These are phyloP conservation scores for Drosophila nigricruria DNA, from an alignment of 2,888 invertebrate species.

Conservation along the genomic window DNA sequence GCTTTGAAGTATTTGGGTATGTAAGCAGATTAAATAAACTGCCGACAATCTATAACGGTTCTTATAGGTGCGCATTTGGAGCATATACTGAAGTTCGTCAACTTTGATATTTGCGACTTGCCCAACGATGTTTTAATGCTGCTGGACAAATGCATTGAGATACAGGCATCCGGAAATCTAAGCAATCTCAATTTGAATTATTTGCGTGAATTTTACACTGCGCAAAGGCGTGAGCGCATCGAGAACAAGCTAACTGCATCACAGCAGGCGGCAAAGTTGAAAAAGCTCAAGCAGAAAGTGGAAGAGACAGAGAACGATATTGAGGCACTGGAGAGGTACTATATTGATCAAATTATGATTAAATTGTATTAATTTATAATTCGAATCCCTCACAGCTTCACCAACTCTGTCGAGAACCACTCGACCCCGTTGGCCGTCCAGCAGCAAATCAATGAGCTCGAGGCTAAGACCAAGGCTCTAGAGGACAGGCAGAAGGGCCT, in stretches of 20 bases:
- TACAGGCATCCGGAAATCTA: constrained; percentile 72
- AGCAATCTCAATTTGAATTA: constrained; percentile 69
- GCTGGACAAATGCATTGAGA: constrained; percentile 73
- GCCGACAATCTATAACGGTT: neutral
- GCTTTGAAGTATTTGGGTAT: constrained; percentile 62
- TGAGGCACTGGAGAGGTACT: constrained; percentile 71
- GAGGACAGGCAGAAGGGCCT: constrained; percentile 65
- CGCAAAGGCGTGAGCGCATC: constrained; percentile 71
- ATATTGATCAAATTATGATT: neutral
- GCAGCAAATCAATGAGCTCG: constrained; percentile 64
- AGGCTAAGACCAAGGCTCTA: constrained; percentile 66
- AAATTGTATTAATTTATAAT: neutral
- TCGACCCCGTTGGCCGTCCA: constrained; percentile 66
- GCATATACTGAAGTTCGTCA: constrained; percentile 72
- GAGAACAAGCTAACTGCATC: constrained; percentile 57
- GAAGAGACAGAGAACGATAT: constrained; percentile 66
- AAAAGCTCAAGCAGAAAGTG: constrained; percentile 62
- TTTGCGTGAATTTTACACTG: constrained; percentile 76
- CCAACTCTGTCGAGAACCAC: constrained; percentile 59
- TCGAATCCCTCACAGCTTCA: constrained; percentile 60
- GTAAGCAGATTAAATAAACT: constrained; percentile 3
- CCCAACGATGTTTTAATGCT: constrained; percentile 72
- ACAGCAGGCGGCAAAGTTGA: constrained; percentile 63
- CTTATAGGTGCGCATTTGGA: constrained; percentile 78
- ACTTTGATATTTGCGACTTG: constrained; percentile 79